phyloP scores from a whole-genome alignment of 2,888 invertebrate genomes.

The Nomada fabriciana region DNA sequence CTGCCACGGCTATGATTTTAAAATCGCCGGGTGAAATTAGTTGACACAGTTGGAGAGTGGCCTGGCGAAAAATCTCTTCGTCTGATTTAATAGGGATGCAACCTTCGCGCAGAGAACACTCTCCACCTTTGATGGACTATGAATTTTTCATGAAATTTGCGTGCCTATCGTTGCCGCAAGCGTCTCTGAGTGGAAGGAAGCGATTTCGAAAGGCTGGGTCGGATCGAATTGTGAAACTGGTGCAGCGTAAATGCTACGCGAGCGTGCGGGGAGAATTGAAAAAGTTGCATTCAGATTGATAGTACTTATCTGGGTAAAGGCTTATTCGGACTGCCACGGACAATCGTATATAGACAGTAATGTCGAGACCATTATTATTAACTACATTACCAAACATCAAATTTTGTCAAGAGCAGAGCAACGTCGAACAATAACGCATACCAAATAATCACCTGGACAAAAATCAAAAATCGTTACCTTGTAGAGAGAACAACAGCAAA shows the following conservation, averaged over 20 bases:
- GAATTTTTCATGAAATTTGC: conserved; percentile 49
- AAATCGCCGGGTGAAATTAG: conserved; percentile 72
- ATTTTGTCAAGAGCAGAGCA: too few relatives aligned
- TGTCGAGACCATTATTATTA: too few relatives aligned
- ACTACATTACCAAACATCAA: too few relatives aligned
- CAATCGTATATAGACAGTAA: too few relatives aligned
- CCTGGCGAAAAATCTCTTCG: conserved; percentile 59
- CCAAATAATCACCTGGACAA: too few relatives aligned
- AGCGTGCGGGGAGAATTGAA: neutral
- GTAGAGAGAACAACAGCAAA: too few relatives aligned
- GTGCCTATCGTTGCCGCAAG: neutral
- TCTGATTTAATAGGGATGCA: conserved; percentile 64
- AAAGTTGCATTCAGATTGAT: conserved; percentile 4
- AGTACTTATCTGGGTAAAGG: too few relatives aligned
- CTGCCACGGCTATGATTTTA: conserved; percentile 64
- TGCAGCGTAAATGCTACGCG: neutral
- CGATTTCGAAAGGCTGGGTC: conserved; percentile 19
- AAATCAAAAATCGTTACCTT: too few relatives aligned
- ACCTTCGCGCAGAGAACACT: conserved; percentile 47
- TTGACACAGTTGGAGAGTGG: conserved; percentile 54
- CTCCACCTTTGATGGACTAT: conserved; percentile 32
- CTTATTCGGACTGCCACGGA: too few relatives aligned
- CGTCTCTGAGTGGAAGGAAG: conserved; percentile 2
- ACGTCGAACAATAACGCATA: too few relatives aligned
- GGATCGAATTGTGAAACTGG: conserved; percentile 22